Evolutionary conservation across 2,888 invertebrate species (phyloP).

Genomic region (Sussaba pulchella): DNA sequence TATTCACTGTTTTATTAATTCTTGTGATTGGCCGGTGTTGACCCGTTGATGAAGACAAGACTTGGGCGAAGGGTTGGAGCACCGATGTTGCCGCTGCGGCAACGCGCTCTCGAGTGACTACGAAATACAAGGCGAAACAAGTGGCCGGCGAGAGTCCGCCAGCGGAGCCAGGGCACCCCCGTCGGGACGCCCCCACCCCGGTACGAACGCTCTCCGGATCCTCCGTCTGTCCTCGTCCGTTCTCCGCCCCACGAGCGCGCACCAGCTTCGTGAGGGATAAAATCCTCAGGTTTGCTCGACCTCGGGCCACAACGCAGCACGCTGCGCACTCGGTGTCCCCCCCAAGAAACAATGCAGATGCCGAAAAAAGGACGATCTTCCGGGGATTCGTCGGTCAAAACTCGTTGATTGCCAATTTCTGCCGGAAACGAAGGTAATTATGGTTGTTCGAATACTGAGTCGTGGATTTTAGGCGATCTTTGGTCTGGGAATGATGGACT

Average conservation of each 20-base stretch:
- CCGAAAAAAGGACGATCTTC: neutral
- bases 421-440: neutral
- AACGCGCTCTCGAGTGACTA: slow-evolving; percentile 82
- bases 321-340: slow-evolving; percentile 16
- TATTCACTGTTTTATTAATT: slow-evolving; percentile 25
- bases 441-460: neutral
- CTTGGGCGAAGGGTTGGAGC: slow-evolving; percentile 3
- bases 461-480: neutral
- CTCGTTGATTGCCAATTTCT: neutral
- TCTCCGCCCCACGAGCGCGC: slow-evolving; percentile 19
- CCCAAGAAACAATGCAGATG: slow-evolving; percentile 19
- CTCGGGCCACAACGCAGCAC: neutral
- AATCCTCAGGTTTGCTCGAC: neutral
- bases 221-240: slow-evolving; percentile 1
- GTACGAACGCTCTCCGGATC: slow-evolving; percentile 27
- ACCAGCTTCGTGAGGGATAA: neutral
- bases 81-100: slow-evolving; percentile 79
- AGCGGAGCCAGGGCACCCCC: slow-evolving; percentile 70
- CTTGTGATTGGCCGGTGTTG: neutral
- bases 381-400: neutral
- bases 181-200: slow-evolving; percentile 75
- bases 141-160: slow-evolving; percentile 72
- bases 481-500: no score
- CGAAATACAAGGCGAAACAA: slow-evolving; percentile 75
- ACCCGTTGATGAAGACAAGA: neutral